Percentiles rank a stretch among this genome's conserved stretches.
phyloP scores from a whole-genome alignment of 1,140 invertebrate genomes.

The Bombus haemorrhoidalis region DNA sequence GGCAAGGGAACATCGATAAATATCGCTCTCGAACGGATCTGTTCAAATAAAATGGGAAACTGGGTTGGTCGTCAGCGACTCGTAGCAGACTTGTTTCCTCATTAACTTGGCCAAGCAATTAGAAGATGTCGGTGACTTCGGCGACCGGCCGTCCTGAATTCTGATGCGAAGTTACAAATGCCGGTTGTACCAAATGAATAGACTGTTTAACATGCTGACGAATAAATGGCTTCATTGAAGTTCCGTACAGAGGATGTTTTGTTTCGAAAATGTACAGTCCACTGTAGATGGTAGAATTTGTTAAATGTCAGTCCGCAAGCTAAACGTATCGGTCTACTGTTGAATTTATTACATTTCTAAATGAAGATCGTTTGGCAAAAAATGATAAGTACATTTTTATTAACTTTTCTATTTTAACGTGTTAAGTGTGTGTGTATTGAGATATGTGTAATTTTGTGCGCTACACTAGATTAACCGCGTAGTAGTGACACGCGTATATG shows the following conservation, averaged over 20 bases:
- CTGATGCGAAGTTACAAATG: background rate
- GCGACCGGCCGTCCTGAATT: background rate
- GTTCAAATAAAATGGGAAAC: conserved; percentile 64
- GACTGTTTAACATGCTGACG: background rate
- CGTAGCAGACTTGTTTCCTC: conserved; percentile 34
- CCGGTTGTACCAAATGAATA: background rate
- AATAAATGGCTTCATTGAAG: background rate
- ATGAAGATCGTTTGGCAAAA: background rate
- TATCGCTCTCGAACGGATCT: conserved; percentile 52
- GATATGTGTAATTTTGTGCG: too few species aligned
- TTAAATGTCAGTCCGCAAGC: too few species aligned
- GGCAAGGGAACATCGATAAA: conserved; percentile 62
- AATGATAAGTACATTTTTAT: background rate
- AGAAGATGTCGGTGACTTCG: conserved; percentile 7
- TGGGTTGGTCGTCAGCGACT: conserved; percentile 50
- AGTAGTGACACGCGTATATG: too few species aligned
- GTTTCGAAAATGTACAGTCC: background rate
- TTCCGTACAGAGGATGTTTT: too few species aligned
- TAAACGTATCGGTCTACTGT: background rate
- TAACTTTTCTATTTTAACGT: background rate
- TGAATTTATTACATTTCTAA: background rate
- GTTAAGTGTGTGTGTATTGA: too few species aligned
- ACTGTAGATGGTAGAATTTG: too few species aligned
- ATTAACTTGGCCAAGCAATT: conserved; percentile 35
- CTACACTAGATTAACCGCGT: too few species aligned